A percentile compares a stretch with the other conserved stretches of the same genome.
Conservation (phyloP, 2,888 invertebrate species). For the Arge pagana region DNA sequence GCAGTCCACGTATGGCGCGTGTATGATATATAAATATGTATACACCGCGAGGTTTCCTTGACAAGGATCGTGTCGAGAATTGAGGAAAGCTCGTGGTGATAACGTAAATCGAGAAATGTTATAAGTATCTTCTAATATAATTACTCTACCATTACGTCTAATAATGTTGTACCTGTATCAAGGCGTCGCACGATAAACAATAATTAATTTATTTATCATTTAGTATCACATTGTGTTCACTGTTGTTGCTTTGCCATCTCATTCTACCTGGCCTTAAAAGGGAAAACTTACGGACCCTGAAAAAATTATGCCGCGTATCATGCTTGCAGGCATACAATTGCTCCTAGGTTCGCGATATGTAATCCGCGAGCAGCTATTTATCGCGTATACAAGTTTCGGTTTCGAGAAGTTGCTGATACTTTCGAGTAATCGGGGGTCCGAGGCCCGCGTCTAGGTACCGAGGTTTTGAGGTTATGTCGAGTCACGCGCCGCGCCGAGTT, state of each 20-base stretch:
- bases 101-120: too few relatives aligned
- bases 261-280: constrained; percentile 9
- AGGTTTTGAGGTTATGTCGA: not conserved
- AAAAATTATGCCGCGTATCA: too few relatives aligned
- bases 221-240: constrained; percentile 59
- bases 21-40: constrained; percentile 28
- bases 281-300: not conserved
- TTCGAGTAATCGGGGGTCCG: too few relatives aligned
- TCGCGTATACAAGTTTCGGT: too few relatives aligned
- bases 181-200: constrained; percentile 51
- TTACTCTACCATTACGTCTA: not conserved
- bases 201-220: constrained; percentile 56
- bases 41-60: too few relatives aligned
- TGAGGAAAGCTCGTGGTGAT: too few relatives aligned
- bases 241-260: constrained; percentile 37
- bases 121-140: not conserved
- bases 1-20: constrained; percentile 10
- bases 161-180: constrained; percentile 39
- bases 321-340: too few relatives aligned
- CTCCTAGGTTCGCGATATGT: too few relatives aligned
- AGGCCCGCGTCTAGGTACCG: too few relatives aligned
- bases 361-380: too few relatives aligned
- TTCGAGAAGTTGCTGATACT: too few relatives aligned
- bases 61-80: too few relatives aligned
- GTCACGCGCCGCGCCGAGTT: not conserved